phyloP scores from a whole-genome alignment of 2,797 vertebrate genomes.

The Squalus acanthias region DNA sequence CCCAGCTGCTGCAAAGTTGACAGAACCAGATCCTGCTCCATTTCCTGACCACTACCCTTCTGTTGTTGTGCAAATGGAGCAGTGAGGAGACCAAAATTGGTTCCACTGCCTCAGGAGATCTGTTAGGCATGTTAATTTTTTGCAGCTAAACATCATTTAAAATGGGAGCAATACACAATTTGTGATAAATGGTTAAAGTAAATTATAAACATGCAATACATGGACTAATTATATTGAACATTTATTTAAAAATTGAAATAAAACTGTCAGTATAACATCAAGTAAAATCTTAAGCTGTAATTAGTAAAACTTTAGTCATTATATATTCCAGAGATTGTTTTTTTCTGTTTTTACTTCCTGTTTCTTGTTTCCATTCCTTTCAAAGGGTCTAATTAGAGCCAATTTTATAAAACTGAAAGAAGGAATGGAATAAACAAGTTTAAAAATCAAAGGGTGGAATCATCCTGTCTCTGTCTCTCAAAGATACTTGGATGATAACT shows the following conservation, averaged over 20 bases:
- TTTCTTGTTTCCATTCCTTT: background rate
- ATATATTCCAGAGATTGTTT: background rate
- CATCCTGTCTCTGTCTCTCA: slow-evolving; percentile 7
- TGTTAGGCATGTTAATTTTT: background rate
- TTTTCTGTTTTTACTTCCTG: background rate
- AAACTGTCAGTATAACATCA: background rate
- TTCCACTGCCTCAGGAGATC: background rate
- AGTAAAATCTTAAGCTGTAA: background rate
- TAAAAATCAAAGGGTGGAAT: slow-evolving; percentile 9
- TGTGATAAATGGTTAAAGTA: background rate
- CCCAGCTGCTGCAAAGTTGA: background rate
- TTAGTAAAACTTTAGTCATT: background rate
- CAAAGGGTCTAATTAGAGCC: background rate
- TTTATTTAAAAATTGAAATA: background rate
- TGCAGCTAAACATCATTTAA: background rate
- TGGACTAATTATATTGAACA: background rate
- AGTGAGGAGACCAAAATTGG: background rate
- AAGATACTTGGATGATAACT: slow-evolving; percentile 10
- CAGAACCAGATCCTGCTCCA: background rate
- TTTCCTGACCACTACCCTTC: background rate
- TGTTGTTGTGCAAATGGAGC: background rate
- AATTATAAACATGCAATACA: background rate
- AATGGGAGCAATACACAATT: background rate
- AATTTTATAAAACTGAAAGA: slow-evolving; percentile 23
- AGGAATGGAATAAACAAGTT: slow-evolving; percentile 5